phyloP scores from a whole-genome alignment of 2,113 vertebrate species.

The Myotis davidii region DNA sequence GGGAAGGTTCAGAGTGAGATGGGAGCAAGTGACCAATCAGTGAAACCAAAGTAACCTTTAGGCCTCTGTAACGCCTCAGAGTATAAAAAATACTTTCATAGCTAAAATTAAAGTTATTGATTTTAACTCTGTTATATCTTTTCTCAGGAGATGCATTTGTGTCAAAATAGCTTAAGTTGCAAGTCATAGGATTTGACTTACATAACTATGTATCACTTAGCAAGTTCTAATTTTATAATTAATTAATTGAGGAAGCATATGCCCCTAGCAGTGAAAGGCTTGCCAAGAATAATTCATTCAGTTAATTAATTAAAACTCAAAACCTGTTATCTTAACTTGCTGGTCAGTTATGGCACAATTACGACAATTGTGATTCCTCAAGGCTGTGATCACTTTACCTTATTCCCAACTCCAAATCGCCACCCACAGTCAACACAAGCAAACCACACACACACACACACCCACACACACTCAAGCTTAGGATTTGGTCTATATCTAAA shows the following conservation, averaged over 20 bases:
- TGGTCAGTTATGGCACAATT: background rate
- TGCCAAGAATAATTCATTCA: background rate
- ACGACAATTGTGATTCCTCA: background rate
- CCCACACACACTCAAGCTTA: background rate
- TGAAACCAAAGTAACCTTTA: background rate
- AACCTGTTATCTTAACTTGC: background rate
- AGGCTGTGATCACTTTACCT: background rate
- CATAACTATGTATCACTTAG: background rate
- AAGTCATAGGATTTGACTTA: background rate
- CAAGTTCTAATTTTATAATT: slow-evolving; percentile 35
- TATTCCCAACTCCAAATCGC: background rate
- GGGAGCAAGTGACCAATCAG: background rate
- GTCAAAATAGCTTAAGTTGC: background rate
- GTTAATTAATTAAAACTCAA: slow-evolving; percentile 35
- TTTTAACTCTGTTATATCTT: background rate
- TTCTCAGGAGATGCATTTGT: slow-evolving; percentile 42
- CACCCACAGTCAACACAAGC: background rate
- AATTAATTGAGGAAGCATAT: background rate
- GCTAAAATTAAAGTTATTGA: slow-evolving; percentile 39
- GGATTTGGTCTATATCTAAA: background rate
- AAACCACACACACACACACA: background rate
- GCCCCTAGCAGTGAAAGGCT: background rate
- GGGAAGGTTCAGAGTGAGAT: background rate
- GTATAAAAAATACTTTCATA: background rate
- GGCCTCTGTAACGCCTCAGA: background rate